Evolutionary conservation across 2,888 invertebrate species (phyloP).

Genomic region (Nomada ferruginata): DNA sequence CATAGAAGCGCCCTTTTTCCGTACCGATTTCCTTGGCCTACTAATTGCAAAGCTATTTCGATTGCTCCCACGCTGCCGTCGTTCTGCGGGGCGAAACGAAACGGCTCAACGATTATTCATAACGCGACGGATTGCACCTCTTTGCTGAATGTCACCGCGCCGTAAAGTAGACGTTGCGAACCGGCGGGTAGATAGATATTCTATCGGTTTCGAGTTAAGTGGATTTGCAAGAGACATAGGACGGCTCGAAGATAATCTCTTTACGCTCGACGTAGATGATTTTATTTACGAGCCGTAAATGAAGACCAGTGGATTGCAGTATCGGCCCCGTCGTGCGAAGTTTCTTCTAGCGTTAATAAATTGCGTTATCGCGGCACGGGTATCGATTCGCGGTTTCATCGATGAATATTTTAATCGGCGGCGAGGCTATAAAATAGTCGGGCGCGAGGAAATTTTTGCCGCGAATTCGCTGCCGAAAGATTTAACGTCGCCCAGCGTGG

Average conservation of each 20-base stretch:
- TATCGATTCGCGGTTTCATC: conserved; percentile 16
- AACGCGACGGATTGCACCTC: no score
- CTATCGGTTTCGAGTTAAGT: conserved; percentile 28
- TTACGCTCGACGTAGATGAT: conserved; percentile 11
- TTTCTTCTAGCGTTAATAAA: conserved; percentile 25
- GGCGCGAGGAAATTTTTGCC: conserved; percentile 10
- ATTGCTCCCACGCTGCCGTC: neutral
- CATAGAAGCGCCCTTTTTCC: neutral
- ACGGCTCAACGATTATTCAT: no score
- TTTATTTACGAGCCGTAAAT: conserved; percentile 16
- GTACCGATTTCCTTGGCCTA: conserved; percentile 13
- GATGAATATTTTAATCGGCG: conserved; percentile 29
- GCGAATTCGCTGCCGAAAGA: conserved; percentile 17
- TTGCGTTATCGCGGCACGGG: neutral
- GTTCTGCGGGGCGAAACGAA: neutral
- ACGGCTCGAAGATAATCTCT: conserved; percentile 4
- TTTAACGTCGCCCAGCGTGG: conserved; percentile 37
- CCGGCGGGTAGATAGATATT: neutral
- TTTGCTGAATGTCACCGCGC: neutral
- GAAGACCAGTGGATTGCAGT: conserved; percentile 26
- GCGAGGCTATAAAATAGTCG: neutral
- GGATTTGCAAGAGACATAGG: conserved; percentile 16
- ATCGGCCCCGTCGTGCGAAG: neutral
- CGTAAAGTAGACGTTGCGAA: neutral
- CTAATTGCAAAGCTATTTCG: conserved; percentile 8